These are phyloP conservation scores for Sitodiplosis mosellana DNA, from an alignment of 1,140 invertebrate genomes.

Conservation along the genomic window DNA sequence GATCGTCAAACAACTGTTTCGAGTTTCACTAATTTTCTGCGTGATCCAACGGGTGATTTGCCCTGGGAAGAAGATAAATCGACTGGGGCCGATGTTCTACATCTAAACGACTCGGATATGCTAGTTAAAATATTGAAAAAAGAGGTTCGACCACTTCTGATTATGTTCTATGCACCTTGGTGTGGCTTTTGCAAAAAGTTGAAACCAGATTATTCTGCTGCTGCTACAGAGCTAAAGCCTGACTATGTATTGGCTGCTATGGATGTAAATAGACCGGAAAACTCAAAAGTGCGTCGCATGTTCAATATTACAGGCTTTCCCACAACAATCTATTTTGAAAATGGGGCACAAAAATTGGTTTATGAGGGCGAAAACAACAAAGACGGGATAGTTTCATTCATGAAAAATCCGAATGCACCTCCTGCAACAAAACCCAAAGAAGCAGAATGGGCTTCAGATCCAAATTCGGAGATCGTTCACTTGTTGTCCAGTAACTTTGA, in stretches of 20 bases:
- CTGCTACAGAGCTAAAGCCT: conserved; percentile 53
- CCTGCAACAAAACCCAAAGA: conserved; percentile 40
- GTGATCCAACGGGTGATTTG: conserved; percentile 68
- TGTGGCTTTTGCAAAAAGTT: conserved; percentile 74
- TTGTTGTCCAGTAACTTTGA: conserved; percentile 49
- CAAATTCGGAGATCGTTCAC: conserved; percentile 54
- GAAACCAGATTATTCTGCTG: conserved; percentile 66
- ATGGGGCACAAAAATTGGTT: conserved; percentile 44
- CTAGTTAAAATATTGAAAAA: conserved; percentile 44
- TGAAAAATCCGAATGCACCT: conserved; percentile 44
- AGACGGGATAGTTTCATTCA: conserved; percentile 55
- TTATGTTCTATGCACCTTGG: conserved; percentile 88
- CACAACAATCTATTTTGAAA: conserved; percentile 63
- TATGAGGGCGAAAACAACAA: conserved; percentile 74
- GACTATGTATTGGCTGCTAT: conserved; percentile 59
- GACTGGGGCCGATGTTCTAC: conserved; percentile 53
- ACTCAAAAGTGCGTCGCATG: conserved; percentile 45
- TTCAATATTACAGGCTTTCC: conserved; percentile 86
- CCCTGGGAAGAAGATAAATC: conserved; percentile 74
- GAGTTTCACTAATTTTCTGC: conserved; percentile 68
- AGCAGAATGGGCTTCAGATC: conserved; percentile 38
- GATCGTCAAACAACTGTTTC: conserved; percentile 50
- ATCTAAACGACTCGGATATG: conserved; percentile 44
- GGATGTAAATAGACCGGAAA: conserved; percentile 71
- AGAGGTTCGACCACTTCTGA: conserved; percentile 52